Conservation (phyloP, 2,113 vertebrate species). For the Thryonomys swinderianus region DNA sequence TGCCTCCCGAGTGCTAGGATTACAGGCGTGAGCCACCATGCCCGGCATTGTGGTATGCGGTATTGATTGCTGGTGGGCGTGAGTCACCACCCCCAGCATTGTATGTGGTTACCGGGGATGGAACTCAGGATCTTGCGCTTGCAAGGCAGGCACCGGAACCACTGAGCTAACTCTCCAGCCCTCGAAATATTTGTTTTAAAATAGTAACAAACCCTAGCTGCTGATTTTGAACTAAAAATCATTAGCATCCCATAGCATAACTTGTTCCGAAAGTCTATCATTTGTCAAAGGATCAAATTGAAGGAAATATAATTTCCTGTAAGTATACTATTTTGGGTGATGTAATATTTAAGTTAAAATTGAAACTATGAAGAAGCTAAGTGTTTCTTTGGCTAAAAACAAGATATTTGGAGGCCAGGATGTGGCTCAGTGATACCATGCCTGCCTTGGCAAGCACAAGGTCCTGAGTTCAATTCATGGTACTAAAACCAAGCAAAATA, state of each 20-base stretch:
- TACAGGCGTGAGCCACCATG: no score
- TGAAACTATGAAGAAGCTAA: neutral
- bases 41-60: no score
- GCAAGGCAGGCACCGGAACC: no score
- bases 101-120: no score
- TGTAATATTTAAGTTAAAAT: neutral
- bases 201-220: neutral
- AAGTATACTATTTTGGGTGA: neutral
- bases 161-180: slow-evolving; percentile 26
- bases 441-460: no score
- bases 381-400: neutral
- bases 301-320: neutral
- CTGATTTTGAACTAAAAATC: slow-evolving; percentile 20
- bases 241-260: slow-evolving; percentile 42
- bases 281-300: neutral
- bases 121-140: no score
- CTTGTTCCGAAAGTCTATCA: slow-evolving; percentile 24
- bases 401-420: neutral
- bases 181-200: slow-evolving; percentile 50
- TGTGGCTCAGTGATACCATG: no score
- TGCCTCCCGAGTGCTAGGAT: no score
- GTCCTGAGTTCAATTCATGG: no score
- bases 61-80: no score
- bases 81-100: no score
- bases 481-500: neutral